Evolutionary conservation across 2,888 invertebrate genomes (phyloP).

Genomic region (Strigamia crassipes): DNA sequence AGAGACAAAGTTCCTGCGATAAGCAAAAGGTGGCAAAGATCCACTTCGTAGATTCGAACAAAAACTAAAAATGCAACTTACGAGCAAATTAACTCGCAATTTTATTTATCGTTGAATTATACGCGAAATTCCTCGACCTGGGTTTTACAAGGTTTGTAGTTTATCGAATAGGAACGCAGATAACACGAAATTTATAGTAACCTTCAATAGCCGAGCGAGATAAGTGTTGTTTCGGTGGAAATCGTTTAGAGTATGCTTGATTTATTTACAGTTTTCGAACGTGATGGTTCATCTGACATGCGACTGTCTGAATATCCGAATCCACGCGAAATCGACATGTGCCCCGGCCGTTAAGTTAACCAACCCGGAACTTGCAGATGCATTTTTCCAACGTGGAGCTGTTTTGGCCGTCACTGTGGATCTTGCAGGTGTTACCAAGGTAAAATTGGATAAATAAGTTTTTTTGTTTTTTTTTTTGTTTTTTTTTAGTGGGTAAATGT

Average conservation of each 20-base stretch:
- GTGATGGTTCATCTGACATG: slow-evolving; percentile 36
- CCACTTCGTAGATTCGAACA: no score
- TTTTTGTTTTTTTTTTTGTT: no score
- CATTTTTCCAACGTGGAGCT: slow-evolving; percentile 20
- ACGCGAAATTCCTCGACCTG: no score
- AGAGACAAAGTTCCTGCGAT: background rate
- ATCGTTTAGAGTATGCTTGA: background rate
- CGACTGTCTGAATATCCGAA: slow-evolving; percentile 43
- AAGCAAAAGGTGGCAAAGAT: background rate
- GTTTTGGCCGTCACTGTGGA: slow-evolving; percentile 6
- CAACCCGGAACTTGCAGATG: background rate
- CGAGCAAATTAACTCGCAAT: no score
- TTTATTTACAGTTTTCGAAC: slow-evolving; percentile 1
- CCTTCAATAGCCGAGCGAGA: background rate
- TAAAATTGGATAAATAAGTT: background rate
- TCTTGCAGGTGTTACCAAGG: slow-evolving; percentile 41
- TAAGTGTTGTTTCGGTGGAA: background rate
- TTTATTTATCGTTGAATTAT: no score
- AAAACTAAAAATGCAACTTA: no score
- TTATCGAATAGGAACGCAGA: background rate
- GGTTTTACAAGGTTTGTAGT: background rate
- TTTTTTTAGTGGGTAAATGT: background rate
- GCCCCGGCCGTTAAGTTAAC: background rate
- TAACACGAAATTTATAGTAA: background rate
- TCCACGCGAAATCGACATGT: slow-evolving; percentile 24